Conservation (phyloP, 2,888 invertebrate species). For the Ephialtes manifestator region DNA sequence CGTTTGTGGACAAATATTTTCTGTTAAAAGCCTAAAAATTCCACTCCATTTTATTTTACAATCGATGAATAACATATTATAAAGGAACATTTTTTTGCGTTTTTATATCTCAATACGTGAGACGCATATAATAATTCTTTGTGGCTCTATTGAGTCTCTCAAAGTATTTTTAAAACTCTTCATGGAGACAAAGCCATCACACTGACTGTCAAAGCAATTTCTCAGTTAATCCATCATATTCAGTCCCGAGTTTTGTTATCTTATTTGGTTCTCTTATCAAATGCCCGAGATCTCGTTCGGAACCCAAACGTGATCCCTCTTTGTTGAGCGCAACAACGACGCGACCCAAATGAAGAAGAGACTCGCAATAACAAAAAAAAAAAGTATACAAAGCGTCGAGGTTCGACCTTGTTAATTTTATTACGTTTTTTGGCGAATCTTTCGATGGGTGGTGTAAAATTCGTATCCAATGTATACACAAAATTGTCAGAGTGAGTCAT, state of each 20-base stretch:
- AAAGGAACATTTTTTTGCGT: not conserved
- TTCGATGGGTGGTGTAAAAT: too few relatives aligned
- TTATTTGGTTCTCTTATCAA: constrained; percentile 5
- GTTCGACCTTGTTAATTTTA: not conserved
- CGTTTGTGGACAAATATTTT: too few relatives aligned
- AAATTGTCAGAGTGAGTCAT: constrained; percentile 8
- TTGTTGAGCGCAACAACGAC: not conserved
- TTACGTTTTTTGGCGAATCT: not conserved
- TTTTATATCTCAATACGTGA: not conserved
- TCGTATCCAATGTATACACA: not conserved
- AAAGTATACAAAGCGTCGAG: not conserved
- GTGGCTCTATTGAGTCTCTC: not conserved
- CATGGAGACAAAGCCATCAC: not conserved
- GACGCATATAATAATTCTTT: not conserved
- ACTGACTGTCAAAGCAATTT: not conserved
- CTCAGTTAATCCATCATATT: not conserved
- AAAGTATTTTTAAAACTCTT: not conserved
- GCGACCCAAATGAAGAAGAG: not conserved
- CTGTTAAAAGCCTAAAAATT: too few relatives aligned
- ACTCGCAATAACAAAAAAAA: not conserved
- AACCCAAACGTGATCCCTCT: constrained; percentile 2
- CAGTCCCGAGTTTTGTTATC: constrained; percentile 16
- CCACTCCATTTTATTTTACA: too few relatives aligned
- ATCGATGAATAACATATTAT: not conserved
- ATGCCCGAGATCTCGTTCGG: not conserved